Evolutionary conservation across 2,113 vertebrate species (phyloP), one percentile per base, ranked within the genome.

Genomic region (Polypterus senegalus): DNA sequence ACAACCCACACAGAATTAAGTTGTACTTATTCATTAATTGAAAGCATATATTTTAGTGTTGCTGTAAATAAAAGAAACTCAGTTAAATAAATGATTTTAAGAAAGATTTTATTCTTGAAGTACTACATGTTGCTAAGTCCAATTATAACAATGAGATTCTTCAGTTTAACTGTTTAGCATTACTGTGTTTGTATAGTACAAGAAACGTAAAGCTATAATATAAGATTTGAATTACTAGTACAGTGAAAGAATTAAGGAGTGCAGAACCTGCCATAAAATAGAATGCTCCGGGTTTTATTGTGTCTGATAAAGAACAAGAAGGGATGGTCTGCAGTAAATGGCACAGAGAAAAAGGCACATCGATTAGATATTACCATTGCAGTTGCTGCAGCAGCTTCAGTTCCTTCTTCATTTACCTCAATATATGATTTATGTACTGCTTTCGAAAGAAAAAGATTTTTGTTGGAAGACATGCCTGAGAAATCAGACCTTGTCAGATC

Each of bases 321-420:
- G 54, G 93, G 93, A n/a, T 96, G 92, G 53, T 95, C 85, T 3
- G 85, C 91, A 7, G 76, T 70, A 68, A 97, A 92, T 9, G 44
- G 10, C 5, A 70, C 4, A 2, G 80, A 51, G 3, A 76, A 68
- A 0, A 53, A 61, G 7, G 63, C 48, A 47, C 77, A 83, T 56
- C 87, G 78, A 10, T 73, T 1, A 60, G 61, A 63, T 70, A 92
- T 65, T 47, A 82, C 2, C 1, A 60, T 82, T 5, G 69, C 89
- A 1, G 89, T 88, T 53, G 87, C 85, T 5, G 82, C 91, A 0
- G 87, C 78, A 0, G 93, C 91, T 69, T 96, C 89, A 0, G 90
- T 94, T 7, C 93, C 92, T 70, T 92, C 84, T 68, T 97, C 92
- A 5, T 85, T 94, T 59, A 97, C 81, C 49, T 95, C 92, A 51